These are phyloP conservation scores for Solen grandis DNA, from an alignment of 1,140 invertebrate species.

Conservation along the genomic window DNA sequence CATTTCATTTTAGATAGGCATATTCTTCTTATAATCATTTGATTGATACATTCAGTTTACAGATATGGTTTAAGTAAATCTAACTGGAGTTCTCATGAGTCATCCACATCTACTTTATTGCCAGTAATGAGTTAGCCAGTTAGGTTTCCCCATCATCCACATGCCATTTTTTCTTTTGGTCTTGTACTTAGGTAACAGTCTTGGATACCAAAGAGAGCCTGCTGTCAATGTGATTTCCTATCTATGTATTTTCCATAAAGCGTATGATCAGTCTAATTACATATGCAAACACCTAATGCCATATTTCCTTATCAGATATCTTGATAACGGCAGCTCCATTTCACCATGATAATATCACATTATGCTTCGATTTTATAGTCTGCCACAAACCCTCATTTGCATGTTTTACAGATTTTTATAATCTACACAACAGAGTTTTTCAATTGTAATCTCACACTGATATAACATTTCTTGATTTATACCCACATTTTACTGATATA, in stretches of 20 bases:
- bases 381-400: conserved; percentile 12
- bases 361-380: conserved; percentile 35
- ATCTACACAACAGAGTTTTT: neutral
- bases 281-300: conserved; percentile 26
- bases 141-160: no score
- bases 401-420: conserved; percentile 36
- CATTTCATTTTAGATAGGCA: no score
- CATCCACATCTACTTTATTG: no score
- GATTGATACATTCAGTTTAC: no score
- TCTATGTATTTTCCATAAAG: neutral
- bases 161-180: no score
- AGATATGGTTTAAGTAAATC: no score
- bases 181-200: no score
- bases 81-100: no score
- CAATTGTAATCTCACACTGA: neutral
- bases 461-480: neutral
- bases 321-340: conserved; percentile 11
- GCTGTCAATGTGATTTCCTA: no score
- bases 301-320: conserved; percentile 14
- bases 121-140: no score
- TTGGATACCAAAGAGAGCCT: no score
- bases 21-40: no score
- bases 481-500: neutral
- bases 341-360: conserved; percentile 31
- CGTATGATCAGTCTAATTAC: neutral